phyloP scores from a whole-genome alignment of 2,797 vertebrate species.

The Tangara arthus region DNA sequence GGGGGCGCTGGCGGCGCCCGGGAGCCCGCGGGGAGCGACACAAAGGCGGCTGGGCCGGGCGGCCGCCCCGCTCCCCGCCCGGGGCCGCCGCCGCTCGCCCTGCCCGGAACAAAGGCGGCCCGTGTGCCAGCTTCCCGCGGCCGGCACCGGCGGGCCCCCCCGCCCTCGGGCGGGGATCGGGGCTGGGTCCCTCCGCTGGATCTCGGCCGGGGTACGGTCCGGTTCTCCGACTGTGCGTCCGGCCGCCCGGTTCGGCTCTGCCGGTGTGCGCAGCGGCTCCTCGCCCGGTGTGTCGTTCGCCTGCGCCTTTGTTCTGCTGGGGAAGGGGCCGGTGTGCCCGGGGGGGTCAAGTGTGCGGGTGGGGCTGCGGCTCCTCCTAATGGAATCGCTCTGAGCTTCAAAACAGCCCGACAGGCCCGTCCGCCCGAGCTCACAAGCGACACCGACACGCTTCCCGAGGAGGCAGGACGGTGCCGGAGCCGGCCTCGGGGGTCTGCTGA shows the following conservation, averaged over 20 bases:
- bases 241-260: neutral
- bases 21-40: neutral
- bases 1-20: neutral
- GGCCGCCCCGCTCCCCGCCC: neutral
- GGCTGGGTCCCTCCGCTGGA: neutral
- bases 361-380: neutral
- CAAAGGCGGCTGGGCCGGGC: neutral
- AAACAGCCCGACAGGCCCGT: neutral
- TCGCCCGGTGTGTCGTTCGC: neutral
- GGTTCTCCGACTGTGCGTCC: neutral
- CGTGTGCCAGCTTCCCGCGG: constrained; percentile 18
- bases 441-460: neutral
- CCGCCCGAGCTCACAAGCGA: fast-evolving
- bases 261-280: neutral
- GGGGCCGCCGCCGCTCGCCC: neutral
- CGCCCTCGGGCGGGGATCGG: neutral
- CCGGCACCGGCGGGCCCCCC: neutral
- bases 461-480: neutral
- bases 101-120: constrained; percentile 29
- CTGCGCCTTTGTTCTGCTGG: constrained; percentile 26
- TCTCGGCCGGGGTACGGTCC: neutral
- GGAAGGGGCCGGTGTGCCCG: neutral
- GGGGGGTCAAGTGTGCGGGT: neutral
- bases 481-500: neutral
- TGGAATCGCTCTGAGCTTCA: neutral